A percentile compares a stretch with the other conserved stretches of the same genome.
phyloP scores from a whole-genome alignment of 2,797 vertebrate genomes.

The Eupleurogrammus muticus region DNA sequence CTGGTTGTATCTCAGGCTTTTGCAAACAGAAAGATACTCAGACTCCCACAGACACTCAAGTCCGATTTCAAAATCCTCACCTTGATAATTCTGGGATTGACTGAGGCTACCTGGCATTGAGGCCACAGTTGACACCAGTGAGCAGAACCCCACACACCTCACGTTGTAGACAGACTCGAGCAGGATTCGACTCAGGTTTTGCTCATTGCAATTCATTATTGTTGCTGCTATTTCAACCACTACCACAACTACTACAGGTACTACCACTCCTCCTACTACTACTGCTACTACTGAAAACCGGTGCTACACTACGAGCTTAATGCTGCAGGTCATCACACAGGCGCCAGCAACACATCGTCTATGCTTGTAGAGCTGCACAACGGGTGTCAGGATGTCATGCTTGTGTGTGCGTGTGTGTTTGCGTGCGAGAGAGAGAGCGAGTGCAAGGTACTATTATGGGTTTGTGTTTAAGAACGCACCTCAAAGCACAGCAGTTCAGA shows the following conservation, averaged over 20 bases:
- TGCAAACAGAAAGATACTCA: slow-evolving; percentile 45
- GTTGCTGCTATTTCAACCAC: slow-evolving; percentile 79
- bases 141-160: slow-evolving; percentile 62
- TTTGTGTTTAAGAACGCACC: slow-evolving; percentile 51
- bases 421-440: neutral
- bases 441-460: slow-evolving; percentile 7
- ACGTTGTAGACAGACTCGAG: slow-evolving; percentile 48
- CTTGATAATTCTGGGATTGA: slow-evolving; percentile 57
- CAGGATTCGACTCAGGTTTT: slow-evolving; percentile 81
- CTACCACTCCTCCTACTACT: slow-evolving; percentile 50
- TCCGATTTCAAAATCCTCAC: slow-evolving; percentile 47
- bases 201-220: slow-evolving; percentile 75
- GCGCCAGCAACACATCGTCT: slow-evolving; percentile 66
- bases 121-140: slow-evolving; percentile 43
- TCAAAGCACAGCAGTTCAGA: slow-evolving; percentile 77
- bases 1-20: slow-evolving; percentile 77
- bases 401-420: neutral
- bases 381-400: slow-evolving; percentile 28
- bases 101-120: slow-evolving; percentile 52
- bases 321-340: slow-evolving; percentile 69
- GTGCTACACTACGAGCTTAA: slow-evolving; percentile 76
- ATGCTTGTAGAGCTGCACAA: slow-evolving; percentile 63
- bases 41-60: slow-evolving; percentile 30
- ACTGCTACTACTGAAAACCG: slow-evolving; percentile 70
- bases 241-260: slow-evolving; percentile 59